Conservation (phyloP, 2,113 vertebrate genomes). For the Charadrius vociferus region DNA sequence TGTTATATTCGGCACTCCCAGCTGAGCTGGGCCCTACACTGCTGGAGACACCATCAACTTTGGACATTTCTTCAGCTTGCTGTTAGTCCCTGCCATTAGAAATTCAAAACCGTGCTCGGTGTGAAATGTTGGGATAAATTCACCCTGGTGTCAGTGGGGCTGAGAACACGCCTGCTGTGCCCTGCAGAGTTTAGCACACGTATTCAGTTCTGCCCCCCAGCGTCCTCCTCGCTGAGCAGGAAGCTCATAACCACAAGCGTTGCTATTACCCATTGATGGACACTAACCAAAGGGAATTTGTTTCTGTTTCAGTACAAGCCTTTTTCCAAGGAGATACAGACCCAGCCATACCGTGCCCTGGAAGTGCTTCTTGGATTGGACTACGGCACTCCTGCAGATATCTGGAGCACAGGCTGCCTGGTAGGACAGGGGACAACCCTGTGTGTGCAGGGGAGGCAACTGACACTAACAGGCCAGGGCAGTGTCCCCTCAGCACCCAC, state of each 20-base stretch:
- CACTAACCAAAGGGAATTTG: neutral
- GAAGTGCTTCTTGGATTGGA: slow-evolving; percentile 86
- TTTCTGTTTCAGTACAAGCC: slow-evolving; percentile 83
- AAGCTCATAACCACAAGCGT: fast-evolving
- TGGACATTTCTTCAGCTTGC: neutral
- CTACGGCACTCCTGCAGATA: slow-evolving; percentile 83
- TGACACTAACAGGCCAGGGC: neutral
- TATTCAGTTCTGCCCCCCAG: fast-evolving
- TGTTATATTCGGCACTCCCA: neutral
- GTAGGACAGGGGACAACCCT: slow-evolving; percentile 39
- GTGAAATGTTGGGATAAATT: neutral
- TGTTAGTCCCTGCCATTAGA: neutral
- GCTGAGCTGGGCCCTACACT: neutral
- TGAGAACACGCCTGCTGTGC: fast-evolving
- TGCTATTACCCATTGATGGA: neutral
- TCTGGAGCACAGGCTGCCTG: slow-evolving; percentile 89
- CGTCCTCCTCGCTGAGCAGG: fast-evolving
- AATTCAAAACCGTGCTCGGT: neutral
- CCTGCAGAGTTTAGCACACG: fast-evolving
- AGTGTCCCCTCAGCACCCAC: neutral
- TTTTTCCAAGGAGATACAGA: slow-evolving; percentile 88
- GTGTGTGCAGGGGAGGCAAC: neutral
- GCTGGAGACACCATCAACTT: neutral
- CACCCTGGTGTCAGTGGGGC: neutral
- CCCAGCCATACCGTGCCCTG: slow-evolving; percentile 85